A percentile compares a stretch with the other conserved stretches of the same genome.
Evolutionary conservation across 2,888 invertebrate genomes (phyloP).

Genomic region (Axea sp.): DNA sequence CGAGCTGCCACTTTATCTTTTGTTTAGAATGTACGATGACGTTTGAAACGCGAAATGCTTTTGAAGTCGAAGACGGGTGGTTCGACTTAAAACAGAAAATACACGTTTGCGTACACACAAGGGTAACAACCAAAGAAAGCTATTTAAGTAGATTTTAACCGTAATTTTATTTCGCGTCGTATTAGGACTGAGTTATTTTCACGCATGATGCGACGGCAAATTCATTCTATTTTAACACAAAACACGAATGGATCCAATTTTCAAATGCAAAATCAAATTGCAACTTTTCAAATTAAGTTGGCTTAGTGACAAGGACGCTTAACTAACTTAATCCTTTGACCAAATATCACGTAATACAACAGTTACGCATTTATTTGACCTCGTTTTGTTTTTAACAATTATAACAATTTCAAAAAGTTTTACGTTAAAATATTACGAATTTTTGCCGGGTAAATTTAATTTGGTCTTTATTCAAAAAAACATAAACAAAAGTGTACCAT

Average conservation of each 20-base stretch:
- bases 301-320: conserved; percentile 3
- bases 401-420: too few relatives aligned
- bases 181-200: conserved; percentile 23
- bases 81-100: conserved; percentile 33
- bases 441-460: too few relatives aligned
- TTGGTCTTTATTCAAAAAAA: too few relatives aligned
- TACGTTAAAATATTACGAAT: too few relatives aligned
- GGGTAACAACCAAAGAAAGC: conserved; percentile 28
- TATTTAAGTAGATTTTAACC: conserved; percentile 49
- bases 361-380: too few relatives aligned
- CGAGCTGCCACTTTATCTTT: conserved; percentile 1
- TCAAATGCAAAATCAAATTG: conserved; percentile 27
- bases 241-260: conserved; percentile 15
- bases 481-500: too few relatives aligned
- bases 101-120: conserved; percentile 6
- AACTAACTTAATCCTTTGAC: conserved; percentile 6
- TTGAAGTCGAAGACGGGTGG: conserved; percentile 1
- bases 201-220: conserved; percentile 27
- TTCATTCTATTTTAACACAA: conserved; percentile 32
- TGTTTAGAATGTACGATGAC: conserved; percentile 6
- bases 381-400: too few relatives aligned
- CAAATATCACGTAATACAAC: too few relatives aligned
- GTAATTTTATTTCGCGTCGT: conserved; percentile 38
- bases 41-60: conserved; percentile 14
- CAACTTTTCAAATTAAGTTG: conserved; percentile 22